These are phyloP conservation scores for Mantis religiosa DNA, from an alignment of 2,888 invertebrate genomes.

Conservation along the genomic window DNA sequence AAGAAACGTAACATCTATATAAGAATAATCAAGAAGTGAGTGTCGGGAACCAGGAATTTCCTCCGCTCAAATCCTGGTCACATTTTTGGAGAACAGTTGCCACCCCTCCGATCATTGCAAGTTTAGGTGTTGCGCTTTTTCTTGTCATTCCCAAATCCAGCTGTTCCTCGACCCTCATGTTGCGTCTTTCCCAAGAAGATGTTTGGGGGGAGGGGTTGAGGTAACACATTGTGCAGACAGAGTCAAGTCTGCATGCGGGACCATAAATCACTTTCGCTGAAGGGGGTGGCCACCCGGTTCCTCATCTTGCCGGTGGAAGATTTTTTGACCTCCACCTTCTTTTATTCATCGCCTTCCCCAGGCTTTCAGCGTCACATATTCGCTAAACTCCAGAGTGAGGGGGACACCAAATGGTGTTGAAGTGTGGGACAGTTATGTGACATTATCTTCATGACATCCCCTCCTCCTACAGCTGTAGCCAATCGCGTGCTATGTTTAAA, in stretches of 20 bases:
- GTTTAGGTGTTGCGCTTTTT: not conserved
- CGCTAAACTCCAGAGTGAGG: not conserved
- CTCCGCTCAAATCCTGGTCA: not conserved
- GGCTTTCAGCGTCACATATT: slow-evolving; percentile 6
- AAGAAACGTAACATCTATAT: no score
- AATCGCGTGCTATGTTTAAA: not conserved
- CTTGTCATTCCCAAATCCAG: not conserved
- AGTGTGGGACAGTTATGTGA: not conserved
- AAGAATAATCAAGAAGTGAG: no score
- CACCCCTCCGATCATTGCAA: not conserved
- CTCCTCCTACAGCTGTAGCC: not conserved
- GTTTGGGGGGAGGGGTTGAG: not conserved
- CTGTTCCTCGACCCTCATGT: not conserved
- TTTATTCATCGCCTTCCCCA: slow-evolving; percentile 4
- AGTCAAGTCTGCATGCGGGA: slow-evolving; percentile 8
- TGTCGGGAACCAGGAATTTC: not conserved
- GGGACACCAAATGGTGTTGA: not conserved
- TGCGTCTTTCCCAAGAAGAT: not conserved
- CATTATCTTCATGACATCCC: not conserved
- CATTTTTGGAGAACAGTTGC: not conserved
- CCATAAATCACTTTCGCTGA: slow-evolving; percentile 2
- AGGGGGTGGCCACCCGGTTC: not conserved
- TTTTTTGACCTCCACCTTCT: slow-evolving; percentile 6
- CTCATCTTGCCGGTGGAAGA: not conserved
- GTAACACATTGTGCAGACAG: not conserved